Evolutionary conservation across 2,113 vertebrate genomes (phyloP).

Genomic region (Smithornis capensis): DNA sequence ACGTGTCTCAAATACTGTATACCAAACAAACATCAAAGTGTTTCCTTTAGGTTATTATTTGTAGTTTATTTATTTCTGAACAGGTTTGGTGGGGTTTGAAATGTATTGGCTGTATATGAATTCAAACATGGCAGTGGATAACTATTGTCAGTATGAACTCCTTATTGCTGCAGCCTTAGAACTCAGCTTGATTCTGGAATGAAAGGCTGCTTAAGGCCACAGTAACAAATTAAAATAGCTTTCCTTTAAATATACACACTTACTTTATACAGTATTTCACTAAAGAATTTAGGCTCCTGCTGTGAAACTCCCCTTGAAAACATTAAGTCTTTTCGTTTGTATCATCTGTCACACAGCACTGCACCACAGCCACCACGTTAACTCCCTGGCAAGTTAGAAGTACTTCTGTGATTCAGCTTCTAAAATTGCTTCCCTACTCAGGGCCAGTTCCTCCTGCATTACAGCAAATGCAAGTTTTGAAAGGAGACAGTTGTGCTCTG

Average conservation of each 20-base stretch:
- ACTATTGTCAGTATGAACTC: neutral
- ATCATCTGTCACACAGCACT: neutral
- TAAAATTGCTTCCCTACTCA: neutral
- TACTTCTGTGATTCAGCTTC: neutral
- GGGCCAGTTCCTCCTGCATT: neutral
- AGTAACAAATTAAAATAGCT: neutral
- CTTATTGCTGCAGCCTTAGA: neutral
- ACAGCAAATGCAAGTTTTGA: neutral
- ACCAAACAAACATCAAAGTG: slow-evolving; percentile 57
- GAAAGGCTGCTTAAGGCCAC: neutral
- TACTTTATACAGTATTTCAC: neutral
- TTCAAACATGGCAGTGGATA: neutral
- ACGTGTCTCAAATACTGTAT: slow-evolving; percentile 22
- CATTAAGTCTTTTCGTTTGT: neutral
- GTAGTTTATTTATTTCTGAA: slow-evolving; percentile 57
- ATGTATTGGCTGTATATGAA: neutral
- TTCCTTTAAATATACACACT: neutral
- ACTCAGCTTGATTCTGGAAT: neutral
- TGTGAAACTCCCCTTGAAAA: neutral
- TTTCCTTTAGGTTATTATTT: slow-evolving; percentile 50
- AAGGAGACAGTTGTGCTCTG: neutral
- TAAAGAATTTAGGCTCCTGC: neutral
- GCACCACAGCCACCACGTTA: neutral
- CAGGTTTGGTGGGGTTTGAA: slow-evolving; percentile 43
- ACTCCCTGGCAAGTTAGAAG: neutral